Base-by-base conservation (phyloP, 2,888 invertebrate genomes). In the Netelia melanura region DNA sequence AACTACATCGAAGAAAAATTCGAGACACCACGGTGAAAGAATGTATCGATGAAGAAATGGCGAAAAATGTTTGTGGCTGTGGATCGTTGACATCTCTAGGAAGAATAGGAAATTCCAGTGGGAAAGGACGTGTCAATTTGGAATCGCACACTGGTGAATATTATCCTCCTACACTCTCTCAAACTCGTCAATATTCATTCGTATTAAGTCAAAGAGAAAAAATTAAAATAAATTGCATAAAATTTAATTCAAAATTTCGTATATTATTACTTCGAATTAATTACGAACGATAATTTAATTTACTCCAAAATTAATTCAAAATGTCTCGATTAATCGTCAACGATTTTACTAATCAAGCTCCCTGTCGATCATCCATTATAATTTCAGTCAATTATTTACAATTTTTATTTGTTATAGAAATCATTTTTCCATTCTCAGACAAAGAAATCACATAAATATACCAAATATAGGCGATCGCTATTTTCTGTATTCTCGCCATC, bases 71-170 rank as follows among this genome's bases (percentile, higher is more conserved):
- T 17, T 54, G 74, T 58, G 74, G 67, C 9, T 44, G 30, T 65
- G 71, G 54, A 62, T 79, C 79, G 23, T 71, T 79, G 70, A 64
- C 52, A 52, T 72, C 72, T 43, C 64, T 65, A 30, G 52, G 23
- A 56, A 71, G 48, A 67, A 71, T 77, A 67, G 30, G 61, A 67
- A 72, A 52, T 88, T 86, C 3, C 83, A 84, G 75, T 87, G 86
- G 43, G 86, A 88, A 77, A 77, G 65, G 58, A 38, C 74, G 84
- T 14, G 81, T 75, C 9, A 83, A 88, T 54, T 83, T 89, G 1
- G 86, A 78, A 1, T 90, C 91, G 23, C 88, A 89, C 86, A 90
- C 91, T 71, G 91, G 91, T 91, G 83, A 86, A 86, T 87, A 74
- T 43, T 11, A 70, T 48, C 17, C 30, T 23, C 17, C 17, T 85